These are phyloP conservation scores for Motacilla tschutschensis DNA, from an alignment of 2,113 vertebrate species.

Conservation along the genomic window DNA sequence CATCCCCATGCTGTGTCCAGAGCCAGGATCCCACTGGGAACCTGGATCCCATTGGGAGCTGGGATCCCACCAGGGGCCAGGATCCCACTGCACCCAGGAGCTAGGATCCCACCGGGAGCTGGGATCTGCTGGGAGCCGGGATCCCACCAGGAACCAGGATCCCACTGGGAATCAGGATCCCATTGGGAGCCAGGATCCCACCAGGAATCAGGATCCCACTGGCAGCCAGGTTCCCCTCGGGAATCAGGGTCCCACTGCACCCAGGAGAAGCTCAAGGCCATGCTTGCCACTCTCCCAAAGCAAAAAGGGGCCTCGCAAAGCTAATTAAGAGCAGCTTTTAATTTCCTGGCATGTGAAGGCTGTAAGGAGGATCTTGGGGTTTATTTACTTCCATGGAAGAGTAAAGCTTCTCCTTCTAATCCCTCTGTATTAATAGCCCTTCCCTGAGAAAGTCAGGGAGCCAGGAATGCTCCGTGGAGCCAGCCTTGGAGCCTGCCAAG, in stretches of 20 bases:
- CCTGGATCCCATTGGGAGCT: no score
- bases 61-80: no score
- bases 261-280: rapidly evolving
- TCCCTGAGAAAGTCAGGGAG: background rate
- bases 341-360: constrained; percentile 25
- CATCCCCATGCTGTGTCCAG: rapidly evolving
- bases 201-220: no score
- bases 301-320: background rate
- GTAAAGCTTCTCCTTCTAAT: background rate
- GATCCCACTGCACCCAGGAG: no score
- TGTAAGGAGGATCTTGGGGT: background rate
- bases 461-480: rapidly evolving
- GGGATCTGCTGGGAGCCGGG: no score
- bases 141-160: no score
- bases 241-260: background rate
- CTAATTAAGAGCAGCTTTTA: constrained; percentile 52
- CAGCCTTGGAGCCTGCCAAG: background rate
- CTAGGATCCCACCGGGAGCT: no score
- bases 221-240: no score
- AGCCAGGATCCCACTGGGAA: no score
- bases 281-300: constrained; percentile 20
- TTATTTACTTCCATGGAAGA: background rate
- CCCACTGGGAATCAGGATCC: no score
- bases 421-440: background rate
- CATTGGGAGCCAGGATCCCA: background rate